Base-by-base conservation (phyloP, 1,140 invertebrate genomes). In the Choristoneura fumiferana region DNA sequence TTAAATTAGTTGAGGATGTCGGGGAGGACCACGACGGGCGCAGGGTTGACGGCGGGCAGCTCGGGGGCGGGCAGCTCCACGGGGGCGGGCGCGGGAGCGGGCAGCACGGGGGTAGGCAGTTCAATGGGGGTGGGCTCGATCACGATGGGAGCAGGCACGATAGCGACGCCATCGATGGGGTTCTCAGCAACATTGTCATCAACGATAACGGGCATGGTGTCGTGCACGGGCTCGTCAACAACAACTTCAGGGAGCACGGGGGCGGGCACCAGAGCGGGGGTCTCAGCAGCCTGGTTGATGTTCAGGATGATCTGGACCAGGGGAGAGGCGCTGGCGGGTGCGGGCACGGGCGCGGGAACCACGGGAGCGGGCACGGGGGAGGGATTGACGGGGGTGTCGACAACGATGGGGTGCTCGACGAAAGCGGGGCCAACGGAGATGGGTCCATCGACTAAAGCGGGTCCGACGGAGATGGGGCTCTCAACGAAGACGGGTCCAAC, bases 291-390 rank as follows among this genome's bases (percentile, higher is more conserved):
- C 1, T 57, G 39, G 35, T 67, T 65, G 33, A 71, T 61, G 53
- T 71, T 71, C 52, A 71, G 49, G 54, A 71, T 65, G 35, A 71
- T 71, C 58, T 72, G 63, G 8, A 72, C 61, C 0, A 72, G 9
- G 17, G 69, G 58, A 8, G 59, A 36, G 29, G 17, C 52, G 12
- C 17, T 18, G 22, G 18, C 13, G 52, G 35, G 12, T 9, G 13
- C 35, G 8, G 15, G 4, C 52, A 17, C 35, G 33, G 52, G 6
- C 6, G 33, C 52, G 13, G 52, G 22, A 4, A n/a, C 9, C 8
- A 40, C 58, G 14, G 17, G 12, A 8, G 35, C 54, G 33, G 36
- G 14, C n/a, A n/a, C 17, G 43, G 34, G 43, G 18, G 22, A 12
- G 13, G n/a, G 34, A 10, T 35, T 53, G 52, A 43, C 39, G 49